Evolutionary conservation across 2,113 vertebrate genomes (phyloP).

Genomic region (Periophthalmodon schlosseri): DNA sequence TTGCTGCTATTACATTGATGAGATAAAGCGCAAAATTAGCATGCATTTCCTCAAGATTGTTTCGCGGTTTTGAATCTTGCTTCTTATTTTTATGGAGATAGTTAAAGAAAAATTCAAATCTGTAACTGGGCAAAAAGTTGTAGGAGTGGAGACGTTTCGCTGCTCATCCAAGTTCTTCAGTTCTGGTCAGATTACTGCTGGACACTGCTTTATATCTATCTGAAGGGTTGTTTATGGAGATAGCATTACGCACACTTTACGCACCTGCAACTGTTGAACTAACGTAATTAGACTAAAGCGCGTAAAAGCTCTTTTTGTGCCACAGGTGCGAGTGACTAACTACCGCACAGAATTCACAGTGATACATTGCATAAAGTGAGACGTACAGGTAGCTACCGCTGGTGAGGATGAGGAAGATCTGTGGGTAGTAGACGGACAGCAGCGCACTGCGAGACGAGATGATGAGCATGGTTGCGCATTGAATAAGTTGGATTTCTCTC

Average conservation of each 20-base stretch:
- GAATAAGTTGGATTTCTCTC: conserved; percentile 63
- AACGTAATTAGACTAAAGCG: too few species aligned
- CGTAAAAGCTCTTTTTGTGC: not conserved
- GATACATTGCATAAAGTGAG: conserved; percentile 24
- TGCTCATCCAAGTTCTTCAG: too few species aligned
- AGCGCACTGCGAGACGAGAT: conserved; percentile 90
- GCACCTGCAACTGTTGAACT: conserved; percentile 2
- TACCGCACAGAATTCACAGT: not conserved
- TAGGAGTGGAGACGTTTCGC: too few species aligned
- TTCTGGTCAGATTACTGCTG: too few species aligned
- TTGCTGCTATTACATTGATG: too few species aligned
- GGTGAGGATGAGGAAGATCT: conserved; percentile 98
- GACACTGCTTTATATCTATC: too few species aligned
- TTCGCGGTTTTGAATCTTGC: too few species aligned
- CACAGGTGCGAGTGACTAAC: not conserved
- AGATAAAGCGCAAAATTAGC: too few species aligned
- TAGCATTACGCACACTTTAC: not conserved
- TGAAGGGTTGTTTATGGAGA: not conserved
- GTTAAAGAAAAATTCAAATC: too few species aligned
- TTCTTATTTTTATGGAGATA: too few species aligned
- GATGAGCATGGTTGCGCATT: conserved; percentile 89
- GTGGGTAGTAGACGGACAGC: conserved; percentile 94
- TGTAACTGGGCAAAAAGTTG: too few species aligned
- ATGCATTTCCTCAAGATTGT: too few species aligned
- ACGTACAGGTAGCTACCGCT: conserved; percentile 97